phyloP scores from a whole-genome alignment of 2,113 vertebrate species.

The Pteruthius melanotis region DNA sequence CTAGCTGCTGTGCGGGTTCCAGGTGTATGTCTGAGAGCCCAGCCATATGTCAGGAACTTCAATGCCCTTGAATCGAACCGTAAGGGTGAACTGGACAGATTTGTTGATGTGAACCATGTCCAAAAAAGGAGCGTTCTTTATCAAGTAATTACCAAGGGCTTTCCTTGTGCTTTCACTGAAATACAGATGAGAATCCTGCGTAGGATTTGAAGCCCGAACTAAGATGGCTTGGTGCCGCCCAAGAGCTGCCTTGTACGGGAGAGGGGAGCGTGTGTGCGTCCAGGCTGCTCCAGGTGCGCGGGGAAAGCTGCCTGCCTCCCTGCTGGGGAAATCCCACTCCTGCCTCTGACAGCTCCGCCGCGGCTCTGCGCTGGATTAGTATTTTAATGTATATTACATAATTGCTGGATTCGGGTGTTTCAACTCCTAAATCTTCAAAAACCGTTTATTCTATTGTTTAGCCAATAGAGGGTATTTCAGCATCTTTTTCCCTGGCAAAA shows the following conservation, averaged over 20 bases:
- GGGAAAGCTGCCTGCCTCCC: neutral
- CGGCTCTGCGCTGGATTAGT: neutral
- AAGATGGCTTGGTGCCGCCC: conserved; percentile 11
- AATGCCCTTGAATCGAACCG: neutral
- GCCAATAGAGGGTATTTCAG: conserved; percentile 39
- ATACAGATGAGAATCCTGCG: neutral
- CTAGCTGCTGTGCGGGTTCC: neutral
- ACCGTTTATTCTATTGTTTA: conserved; percentile 11
- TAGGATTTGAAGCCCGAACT: neutral
- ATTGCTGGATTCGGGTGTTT: neutral
- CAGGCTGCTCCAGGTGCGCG: neutral
- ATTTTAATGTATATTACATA: conserved; percentile 20
- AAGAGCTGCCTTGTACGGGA: neutral
- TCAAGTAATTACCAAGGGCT: neutral
- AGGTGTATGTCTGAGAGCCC: neutral
- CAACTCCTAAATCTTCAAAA: neutral
- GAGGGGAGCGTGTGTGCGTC: neutral
- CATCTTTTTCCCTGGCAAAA: neutral
- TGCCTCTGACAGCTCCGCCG: neutral
- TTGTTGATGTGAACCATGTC: neutral
- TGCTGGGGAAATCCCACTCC: neutral
- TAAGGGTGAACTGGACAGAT: neutral
- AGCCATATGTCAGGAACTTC: neutral
- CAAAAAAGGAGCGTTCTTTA: neutral
- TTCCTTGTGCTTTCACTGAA: neutral